Base-by-base conservation (phyloP, 1,140 invertebrate species). In the Cydia pomonella region DNA sequence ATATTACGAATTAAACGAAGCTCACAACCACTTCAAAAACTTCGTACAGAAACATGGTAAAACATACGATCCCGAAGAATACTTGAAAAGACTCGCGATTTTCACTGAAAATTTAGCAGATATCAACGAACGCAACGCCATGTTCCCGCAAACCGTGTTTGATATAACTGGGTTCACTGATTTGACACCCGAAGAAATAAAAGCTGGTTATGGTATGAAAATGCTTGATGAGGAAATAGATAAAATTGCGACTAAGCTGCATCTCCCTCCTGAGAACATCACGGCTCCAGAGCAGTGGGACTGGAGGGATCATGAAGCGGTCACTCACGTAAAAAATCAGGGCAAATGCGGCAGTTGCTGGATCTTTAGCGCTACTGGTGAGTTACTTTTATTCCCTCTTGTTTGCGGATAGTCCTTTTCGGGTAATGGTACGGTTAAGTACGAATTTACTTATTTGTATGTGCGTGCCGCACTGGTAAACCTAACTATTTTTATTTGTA, bases 291-390 rank as follows among this genome's bases (percentile, higher is more conserved):
- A 69, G 33, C 25, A 69, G 9, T 69, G 27, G 27, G 64, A 69
- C n/a, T 69, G 64, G 64, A 33, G 64, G 13, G 64, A 69, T 2
- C n/a, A 69, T 29, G n/a, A n/a, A 7, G 29, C 23, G 5, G 64
- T 69, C n/a, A 33, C 64, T 38, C 64, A n/a, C 4, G 64, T 69
- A 10, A 69, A 69, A 10, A 12, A 69, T 41, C 64, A 69, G 21
- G 29, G 64, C 10, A 1, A 33, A 1, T 69, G 64, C 16, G 64
- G 29, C 3, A 18, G 21, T 18, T 69, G 64, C 33, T 69, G 29
- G 27, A 69, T 69, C 16, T 69, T 69, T 10, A 69, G 64, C 29
- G 64, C 64, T 16, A 69, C 18, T 38, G 64, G 64, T 69, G 41
- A 44, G 41, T 44, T 38, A 38, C 7, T 44, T 44, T 12, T 13